phyloP scores from a whole-genome alignment of 2,888 invertebrate species.

The Smittia sp. region DNA sequence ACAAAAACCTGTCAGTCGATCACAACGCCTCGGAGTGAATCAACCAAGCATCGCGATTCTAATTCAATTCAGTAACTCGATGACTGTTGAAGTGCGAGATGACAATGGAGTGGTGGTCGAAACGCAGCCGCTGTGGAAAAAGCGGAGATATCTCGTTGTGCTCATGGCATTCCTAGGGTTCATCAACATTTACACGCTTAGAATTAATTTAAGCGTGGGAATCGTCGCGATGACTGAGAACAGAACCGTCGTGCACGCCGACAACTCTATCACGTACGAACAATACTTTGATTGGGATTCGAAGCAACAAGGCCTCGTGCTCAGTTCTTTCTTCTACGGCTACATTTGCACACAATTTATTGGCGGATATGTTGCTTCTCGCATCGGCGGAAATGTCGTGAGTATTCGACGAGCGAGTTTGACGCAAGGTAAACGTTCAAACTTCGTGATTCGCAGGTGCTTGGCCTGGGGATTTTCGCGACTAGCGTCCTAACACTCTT shows the following conservation, averaged over 20 bases:
- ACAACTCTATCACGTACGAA: slow-evolving; percentile 53
- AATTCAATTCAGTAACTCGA: neutral
- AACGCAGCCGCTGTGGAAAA: slow-evolving; percentile 61
- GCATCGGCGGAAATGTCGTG: slow-evolving; percentile 76
- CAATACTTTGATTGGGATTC: slow-evolving; percentile 80
- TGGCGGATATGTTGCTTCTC: slow-evolving; percentile 79
- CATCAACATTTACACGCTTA: slow-evolving; percentile 76
- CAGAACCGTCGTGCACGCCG: slow-evolving; percentile 53
- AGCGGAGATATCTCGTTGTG: slow-evolving; percentile 71
- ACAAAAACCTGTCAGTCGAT: no score
- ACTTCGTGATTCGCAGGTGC: slow-evolving; percentile 53
- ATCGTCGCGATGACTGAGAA: slow-evolving; percentile 89
- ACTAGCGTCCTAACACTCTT: slow-evolving; percentile 71
- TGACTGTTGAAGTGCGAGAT: slow-evolving; percentile 12
- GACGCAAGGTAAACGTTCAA: neutral
- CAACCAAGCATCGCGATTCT: no score
- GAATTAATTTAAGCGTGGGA: slow-evolving; percentile 90
- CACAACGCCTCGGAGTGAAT: no score
- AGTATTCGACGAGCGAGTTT: neutral
- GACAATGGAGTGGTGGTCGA: neutral
- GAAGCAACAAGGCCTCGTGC: slow-evolving; percentile 70
- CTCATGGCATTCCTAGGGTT: slow-evolving; percentile 78
- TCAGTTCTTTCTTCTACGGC: slow-evolving; percentile 88
- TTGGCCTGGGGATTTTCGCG: slow-evolving; percentile 66
- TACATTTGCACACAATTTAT: slow-evolving; percentile 80